Evolutionary conservation across 30 jellyfish, hydroid and myxozoan species (phyloP).

Genomic region (Pelagia noctiluca): DNA sequence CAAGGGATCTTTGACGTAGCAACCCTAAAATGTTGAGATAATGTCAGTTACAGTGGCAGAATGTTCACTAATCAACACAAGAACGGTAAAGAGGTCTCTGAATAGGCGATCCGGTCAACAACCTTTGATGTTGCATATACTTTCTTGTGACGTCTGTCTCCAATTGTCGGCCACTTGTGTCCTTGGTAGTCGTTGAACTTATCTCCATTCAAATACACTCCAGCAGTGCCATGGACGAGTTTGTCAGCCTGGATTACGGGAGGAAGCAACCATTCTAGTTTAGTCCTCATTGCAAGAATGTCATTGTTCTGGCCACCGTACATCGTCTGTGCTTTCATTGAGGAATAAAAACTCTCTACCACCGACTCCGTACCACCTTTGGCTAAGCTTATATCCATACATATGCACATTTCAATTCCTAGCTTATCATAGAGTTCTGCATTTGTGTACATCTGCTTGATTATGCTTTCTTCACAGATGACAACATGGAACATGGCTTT

Average conservation of each 20-base stretch:
- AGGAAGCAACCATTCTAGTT: conserved; percentile 43
- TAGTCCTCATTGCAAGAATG: not conserved
- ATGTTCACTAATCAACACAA: too few relatives aligned
- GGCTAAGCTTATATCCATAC: not conserved
- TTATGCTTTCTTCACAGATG: conserved; percentile 7
- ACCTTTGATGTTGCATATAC: not conserved
- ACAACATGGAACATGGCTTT: not conserved
- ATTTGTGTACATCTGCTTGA: conserved; percentile 13
- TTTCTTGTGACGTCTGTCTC: not conserved
- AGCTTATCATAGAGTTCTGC: not conserved
- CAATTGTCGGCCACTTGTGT: not conserved
- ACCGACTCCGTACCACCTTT: not conserved
- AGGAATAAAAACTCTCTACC: not conserved
- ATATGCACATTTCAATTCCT: not conserved
- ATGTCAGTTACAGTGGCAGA: too few relatives aligned
- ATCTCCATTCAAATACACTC: not conserved
- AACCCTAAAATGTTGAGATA: too few relatives aligned
- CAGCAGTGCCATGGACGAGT: not conserved
- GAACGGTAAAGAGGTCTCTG: not conserved
- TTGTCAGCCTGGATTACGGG: conserved; percentile 14
- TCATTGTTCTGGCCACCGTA: not conserved
- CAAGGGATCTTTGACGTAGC: too few relatives aligned
- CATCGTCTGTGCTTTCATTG: not conserved
- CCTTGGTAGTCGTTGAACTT: not conserved
- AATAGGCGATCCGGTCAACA: not conserved